Base-by-base conservation (phyloP, 2,888 invertebrate species). In the Noctua comes region DNA sequence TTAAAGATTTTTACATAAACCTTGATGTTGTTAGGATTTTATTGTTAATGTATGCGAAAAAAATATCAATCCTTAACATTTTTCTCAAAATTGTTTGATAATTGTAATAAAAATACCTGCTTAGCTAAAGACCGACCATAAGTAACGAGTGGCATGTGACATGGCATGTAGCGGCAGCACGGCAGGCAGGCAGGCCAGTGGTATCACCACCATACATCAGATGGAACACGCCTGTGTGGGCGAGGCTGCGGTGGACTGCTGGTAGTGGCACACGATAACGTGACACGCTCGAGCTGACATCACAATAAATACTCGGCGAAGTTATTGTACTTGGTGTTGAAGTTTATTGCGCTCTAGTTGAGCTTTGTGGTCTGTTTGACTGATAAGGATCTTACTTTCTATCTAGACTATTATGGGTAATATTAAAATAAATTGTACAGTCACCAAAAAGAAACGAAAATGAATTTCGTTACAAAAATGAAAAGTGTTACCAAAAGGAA, bases 151-250 rank as follows among this genome's bases (percentile, higher is more conserved):
- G 68, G 46, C 66, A 71, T 77, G 70, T 83, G 57, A 43, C 68
- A 70, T 48, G 69, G 48, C 40, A 62, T 36, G 62, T 16, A 8
- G 6, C 21, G 48, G 57, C 27, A 16, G 59, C 48, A 5, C 40
- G 6, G 27, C 66, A 11, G 43, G 43, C 43, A n/a, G 5, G 18
- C 48, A 11, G 66, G 40, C 18, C 57, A 18, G 46, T 43, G 84
- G 40, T 80, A 83, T 85, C 85, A 36, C 27, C 40, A 5, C 81
- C 65, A 69, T 80, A 27, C 72, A 76, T 83, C 85, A 85, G 75
- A 62, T 43, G 73, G 84, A 59, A 36, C 81, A 69, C 69, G 85
- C 27, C 21, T 18, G 65, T 68, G 82, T 79, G 85, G 85, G 85
- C 85, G 80, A 43, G 40, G 54, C 48, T 59, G 27, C 27, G 62